These are phyloP conservation scores for Bolinopsis microptera DNA, from an alignment of 37 sponge, comb jelly and placozoan genomes.

Conservation along the genomic window DNA sequence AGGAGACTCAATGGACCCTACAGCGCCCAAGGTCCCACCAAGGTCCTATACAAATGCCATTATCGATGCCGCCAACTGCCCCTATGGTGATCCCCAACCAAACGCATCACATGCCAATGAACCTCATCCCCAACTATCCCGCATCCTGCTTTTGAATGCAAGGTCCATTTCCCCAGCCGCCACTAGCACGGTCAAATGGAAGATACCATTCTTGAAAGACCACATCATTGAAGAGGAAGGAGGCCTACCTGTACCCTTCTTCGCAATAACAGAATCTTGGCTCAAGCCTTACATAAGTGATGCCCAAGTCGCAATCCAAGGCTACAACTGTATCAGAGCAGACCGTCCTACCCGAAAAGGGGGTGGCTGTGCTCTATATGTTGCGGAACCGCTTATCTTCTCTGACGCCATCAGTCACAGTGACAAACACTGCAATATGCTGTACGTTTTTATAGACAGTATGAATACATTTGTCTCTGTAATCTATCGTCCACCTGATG, in stretches of 20 bases:
- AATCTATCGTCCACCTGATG: too few species aligned
- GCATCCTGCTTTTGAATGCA: not conserved
- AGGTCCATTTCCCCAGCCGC: not conserved
- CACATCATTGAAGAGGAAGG: not conserved
- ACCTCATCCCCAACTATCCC: not conserved
- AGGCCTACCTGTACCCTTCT: not conserved
- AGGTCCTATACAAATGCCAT: not conserved
- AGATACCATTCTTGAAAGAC: not conserved
- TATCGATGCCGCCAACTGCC: not conserved
- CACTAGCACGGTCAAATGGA: too few species aligned
- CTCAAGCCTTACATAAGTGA: too few species aligned
- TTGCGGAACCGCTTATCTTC: not conserved
- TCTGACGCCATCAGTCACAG: not conserved
- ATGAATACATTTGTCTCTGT: too few species aligned
- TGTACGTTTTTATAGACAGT: too few species aligned
- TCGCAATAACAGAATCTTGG: constrained; percentile 2
- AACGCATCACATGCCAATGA: not conserved
- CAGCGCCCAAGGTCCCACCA: not conserved
- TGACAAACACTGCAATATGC: not conserved
- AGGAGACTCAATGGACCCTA: not conserved
- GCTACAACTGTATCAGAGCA: not conserved
- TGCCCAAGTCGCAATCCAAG: not conserved
- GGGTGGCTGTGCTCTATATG: too few species aligned
- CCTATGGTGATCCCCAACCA: not conserved
- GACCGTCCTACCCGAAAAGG: not conserved